Percentiles rank a stretch among this genome's conserved stretches.
These are phyloP conservation scores for Amphiduros pacificus DNA, from an alignment of 2,888 invertebrate species.

Conservation along the genomic window DNA sequence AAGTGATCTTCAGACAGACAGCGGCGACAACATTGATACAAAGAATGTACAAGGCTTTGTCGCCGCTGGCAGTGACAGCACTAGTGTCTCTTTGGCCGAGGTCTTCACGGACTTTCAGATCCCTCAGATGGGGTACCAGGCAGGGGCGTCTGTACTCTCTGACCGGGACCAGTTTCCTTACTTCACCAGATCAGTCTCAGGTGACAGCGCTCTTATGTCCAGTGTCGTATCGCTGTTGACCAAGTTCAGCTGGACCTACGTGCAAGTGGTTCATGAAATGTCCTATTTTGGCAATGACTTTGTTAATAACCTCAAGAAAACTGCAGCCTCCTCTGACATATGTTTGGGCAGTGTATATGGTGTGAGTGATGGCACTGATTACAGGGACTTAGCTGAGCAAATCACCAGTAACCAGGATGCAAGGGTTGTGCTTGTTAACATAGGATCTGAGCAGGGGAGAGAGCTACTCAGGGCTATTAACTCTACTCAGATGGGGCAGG, in stretches of 20 bases:
- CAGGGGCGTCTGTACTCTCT: slow-evolving; percentile 37
- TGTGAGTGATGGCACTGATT: background rate
- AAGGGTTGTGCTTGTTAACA: background rate
- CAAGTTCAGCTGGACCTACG: background rate
- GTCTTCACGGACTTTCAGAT: slow-evolving; percentile 44
- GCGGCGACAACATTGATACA: background rate
- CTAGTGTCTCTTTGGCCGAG: slow-evolving; percentile 41
- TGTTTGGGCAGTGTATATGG: background rate
- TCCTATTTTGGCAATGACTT: background rate
- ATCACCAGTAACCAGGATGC: background rate
- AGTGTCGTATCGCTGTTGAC: slow-evolving; percentile 3
- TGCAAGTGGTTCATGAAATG: slow-evolving; percentile 9
- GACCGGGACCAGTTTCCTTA: slow-evolving; percentile 42
- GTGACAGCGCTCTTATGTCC: background rate
- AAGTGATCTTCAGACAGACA: background rate
- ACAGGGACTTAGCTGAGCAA: background rate
- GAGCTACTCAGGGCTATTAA: background rate
- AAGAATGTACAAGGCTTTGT: slow-evolving; percentile 26
- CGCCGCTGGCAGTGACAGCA: slow-evolving; percentile 29
- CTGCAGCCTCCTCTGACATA: background rate
- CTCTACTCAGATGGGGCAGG: background rate
- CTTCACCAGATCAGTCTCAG: slow-evolving; percentile 35
- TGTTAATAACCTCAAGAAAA: background rate
- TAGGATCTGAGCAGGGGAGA: background rate
- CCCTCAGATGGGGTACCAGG: slow-evolving; percentile 46